A percentile compares a stretch with the other conserved stretches of the same genome.
Evolutionary conservation across 2,888 invertebrate genomes (phyloP).

Genomic region (Melipona bicolor): DNA sequence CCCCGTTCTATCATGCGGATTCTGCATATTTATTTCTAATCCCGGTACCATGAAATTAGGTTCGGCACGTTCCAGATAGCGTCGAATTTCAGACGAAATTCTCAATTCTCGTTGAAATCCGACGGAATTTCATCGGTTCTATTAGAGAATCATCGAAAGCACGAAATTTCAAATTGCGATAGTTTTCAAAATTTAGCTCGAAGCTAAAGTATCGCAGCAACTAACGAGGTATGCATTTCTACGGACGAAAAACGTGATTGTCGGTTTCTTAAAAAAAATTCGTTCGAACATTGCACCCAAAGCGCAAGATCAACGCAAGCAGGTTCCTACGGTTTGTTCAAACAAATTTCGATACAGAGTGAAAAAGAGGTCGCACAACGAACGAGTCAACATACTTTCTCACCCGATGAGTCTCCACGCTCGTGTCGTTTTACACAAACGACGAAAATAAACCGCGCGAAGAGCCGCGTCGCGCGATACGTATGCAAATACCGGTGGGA

Average conservation of each 20-base stretch:
- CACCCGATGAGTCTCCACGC: neutral
- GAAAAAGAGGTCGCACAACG: neutral
- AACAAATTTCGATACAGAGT: neutral
- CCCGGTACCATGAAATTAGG: neutral
- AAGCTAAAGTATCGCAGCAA: too few species aligned
- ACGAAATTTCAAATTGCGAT: neutral
- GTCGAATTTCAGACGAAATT: neutral
- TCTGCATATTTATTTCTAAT: constrained; percentile 47
- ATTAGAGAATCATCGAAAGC: neutral
- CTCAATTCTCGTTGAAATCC: neutral
- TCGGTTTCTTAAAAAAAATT: neutral
- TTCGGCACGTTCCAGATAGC: neutral
- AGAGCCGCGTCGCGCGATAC: neutral
- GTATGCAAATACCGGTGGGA: neutral
- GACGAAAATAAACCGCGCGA: neutral
- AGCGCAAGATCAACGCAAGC: too few species aligned
- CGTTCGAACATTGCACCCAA: neutral
- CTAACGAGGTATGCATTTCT: too few species aligned
- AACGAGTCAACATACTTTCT: neutral
- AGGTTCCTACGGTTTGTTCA: neutral
- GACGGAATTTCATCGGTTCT: neutral
- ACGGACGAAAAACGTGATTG: neutral
- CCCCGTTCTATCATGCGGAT: constrained; percentile 16
- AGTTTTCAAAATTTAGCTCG: neutral
- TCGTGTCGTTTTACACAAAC: neutral